Conservation (phyloP, 2,797 vertebrate species). For the Acestrorhynchus altus region DNA sequence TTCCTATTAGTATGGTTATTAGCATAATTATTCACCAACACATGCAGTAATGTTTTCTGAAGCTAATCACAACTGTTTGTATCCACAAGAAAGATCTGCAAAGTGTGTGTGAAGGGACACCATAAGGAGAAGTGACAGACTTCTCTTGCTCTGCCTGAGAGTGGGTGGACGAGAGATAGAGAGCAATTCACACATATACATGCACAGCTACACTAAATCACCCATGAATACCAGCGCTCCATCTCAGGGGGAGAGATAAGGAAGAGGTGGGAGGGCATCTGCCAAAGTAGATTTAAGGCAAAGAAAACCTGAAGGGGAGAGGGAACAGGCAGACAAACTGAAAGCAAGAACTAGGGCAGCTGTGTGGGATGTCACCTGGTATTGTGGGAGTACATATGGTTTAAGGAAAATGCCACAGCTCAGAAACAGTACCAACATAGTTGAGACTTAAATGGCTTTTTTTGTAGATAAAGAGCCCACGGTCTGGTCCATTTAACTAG, state of each 20-base stretch:
- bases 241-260: slow-evolving; percentile 63
- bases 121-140: slow-evolving; percentile 58
- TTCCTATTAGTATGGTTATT: too few species aligned
- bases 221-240: slow-evolving; percentile 54
- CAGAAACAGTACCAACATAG: neutral
- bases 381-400: neutral
- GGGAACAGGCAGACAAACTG: slow-evolving; percentile 1
- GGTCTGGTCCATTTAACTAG: neutral
- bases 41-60: too few species aligned
- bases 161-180: slow-evolving; percentile 46
- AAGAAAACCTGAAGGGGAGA: slow-evolving; percentile 31
- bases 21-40: too few species aligned
- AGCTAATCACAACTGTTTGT: neutral
- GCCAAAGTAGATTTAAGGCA: slow-evolving; percentile 47
- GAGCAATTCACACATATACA: slow-evolving; percentile 32
- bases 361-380: slow-evolving; percentile 10
- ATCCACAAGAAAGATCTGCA: neutral
- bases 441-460: neutral
- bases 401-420: neutral
- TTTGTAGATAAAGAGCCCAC: neutral
- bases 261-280: slow-evolving; percentile 59
- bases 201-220: slow-evolving; percentile 47
- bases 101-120: slow-evolving; percentile 27
- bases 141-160: slow-evolving; percentile 74
- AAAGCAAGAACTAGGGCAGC: neutral